Conservation (phyloP, 2,888 invertebrate species). For the Drosophila neotestacea region DNA sequence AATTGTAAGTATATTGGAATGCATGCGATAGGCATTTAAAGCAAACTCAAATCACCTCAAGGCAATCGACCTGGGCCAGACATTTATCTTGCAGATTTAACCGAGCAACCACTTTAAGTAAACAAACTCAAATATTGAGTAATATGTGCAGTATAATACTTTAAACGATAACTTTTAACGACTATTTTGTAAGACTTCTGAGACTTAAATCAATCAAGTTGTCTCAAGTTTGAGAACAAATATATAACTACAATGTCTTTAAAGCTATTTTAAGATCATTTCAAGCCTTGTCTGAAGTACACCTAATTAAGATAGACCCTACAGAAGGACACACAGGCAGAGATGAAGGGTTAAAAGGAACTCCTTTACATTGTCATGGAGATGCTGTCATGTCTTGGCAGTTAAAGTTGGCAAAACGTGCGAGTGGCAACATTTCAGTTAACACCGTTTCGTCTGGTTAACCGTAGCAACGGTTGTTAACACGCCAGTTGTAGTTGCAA, state of each 20-base stretch:
- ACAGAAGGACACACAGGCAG: constrained; percentile 13
- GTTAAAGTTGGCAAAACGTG: constrained; percentile 52
- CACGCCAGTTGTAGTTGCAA: constrained; percentile 50
- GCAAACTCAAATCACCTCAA: constrained; percentile 37
- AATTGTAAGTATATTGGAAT: constrained; percentile 64
- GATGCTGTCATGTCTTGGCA: constrained; percentile 70
- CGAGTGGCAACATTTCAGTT: constrained; percentile 68
- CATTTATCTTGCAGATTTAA: constrained; percentile 30
- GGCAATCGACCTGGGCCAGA: constrained; percentile 36
- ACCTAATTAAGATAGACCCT: constrained; percentile 75
- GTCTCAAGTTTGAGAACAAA: not conserved
- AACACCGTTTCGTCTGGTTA: constrained; percentile 63
- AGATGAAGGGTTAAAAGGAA: constrained; percentile 1
- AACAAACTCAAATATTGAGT: constrained; percentile 6
- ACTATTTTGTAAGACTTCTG: not conserved
- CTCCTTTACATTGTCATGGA: constrained; percentile 42
- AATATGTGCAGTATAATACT: not conserved
- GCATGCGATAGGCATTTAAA: constrained; percentile 74
- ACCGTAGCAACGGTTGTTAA: constrained; percentile 78
- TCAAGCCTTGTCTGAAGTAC: constrained; percentile 20
- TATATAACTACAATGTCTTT: constrained; percentile 6
- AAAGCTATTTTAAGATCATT: constrained; percentile 22
- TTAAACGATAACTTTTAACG: not conserved
- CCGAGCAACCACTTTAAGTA: not conserved
- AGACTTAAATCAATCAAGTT: not conserved